Percentiles rank a stretch among this genome's conserved stretches.
These are phyloP conservation scores for Melipona quadrifasciata DNA, from an alignment of 1,140 invertebrate genomes.

Conservation along the genomic window DNA sequence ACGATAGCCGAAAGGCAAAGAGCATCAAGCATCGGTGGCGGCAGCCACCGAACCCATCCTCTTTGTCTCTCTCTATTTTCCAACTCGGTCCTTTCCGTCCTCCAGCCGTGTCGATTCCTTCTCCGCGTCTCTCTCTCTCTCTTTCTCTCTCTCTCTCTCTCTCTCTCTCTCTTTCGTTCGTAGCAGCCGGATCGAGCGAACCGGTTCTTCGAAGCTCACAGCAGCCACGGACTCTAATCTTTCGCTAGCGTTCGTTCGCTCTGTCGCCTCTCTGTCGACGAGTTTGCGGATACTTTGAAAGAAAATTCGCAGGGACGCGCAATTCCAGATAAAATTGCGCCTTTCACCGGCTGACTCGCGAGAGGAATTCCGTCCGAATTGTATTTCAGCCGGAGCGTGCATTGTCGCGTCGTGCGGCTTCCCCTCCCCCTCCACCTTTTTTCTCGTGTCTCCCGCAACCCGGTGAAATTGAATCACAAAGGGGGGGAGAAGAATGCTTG, in stretches of 20 bases:
- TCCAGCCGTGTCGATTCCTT: neutral
- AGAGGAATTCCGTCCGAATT: conserved; percentile 33
- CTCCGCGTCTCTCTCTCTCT: neutral
- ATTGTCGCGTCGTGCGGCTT: neutral
- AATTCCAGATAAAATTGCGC: conserved; percentile 46
- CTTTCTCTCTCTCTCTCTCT: neutral
- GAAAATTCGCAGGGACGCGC: conserved; percentile 29
- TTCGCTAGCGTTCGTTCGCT: conserved; percentile 15
- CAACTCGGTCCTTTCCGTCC: neutral
- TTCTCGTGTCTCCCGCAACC: neutral
- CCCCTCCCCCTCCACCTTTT: too few species aligned
- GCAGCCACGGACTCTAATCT: conserved; percentile 25
- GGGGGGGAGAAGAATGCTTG: neutral
- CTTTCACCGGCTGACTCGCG: neutral
- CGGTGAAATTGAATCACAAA: conserved; percentile 19
- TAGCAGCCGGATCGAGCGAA: conserved; percentile 18
- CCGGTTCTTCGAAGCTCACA: conserved; percentile 2
- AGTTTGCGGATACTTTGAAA: conserved; percentile 46
- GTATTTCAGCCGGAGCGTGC: conserved; percentile 2
- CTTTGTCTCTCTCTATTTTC: conserved; percentile 39
- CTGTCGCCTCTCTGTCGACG: conserved; percentile 26
- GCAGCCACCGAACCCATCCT: neutral
- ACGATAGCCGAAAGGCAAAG: conserved; percentile 29
- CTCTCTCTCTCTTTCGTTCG: neutral
- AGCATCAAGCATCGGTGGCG: conserved; percentile 10